Evolutionary conservation across 2,797 vertebrate species (phyloP), one percentile per base, ranked within the genome.

Genomic region (Sebastiscus albofasciatus): DNA sequence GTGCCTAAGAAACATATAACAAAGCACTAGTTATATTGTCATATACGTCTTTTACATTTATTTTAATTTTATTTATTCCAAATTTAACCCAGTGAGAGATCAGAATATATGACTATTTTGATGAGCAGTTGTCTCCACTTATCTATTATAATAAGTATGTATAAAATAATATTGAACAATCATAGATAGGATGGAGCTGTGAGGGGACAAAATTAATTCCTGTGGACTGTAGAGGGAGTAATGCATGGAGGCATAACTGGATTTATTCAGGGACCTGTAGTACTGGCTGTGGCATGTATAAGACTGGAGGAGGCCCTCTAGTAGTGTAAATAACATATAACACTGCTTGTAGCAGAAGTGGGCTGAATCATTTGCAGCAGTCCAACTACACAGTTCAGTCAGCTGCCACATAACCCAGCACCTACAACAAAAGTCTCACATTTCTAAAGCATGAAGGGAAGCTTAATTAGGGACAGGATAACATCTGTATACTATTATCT

Each of bases 231-330:
- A 59, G 54, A 66, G 4, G 14, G 33, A 26, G 29, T 36, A 24
- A 58, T 70, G 14, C 31, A 52, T 29, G 13, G 18, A 34, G 33
- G 20, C 33, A 31, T 60, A 9, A 61, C 10, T 18, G 22, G 16
- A 13, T 60, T 11, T 2, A 20, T 52, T 39, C 5, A 22, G 42
- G 26, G 36, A 46, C 42, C 20, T 31, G 18, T 36, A 5, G 4
- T 27, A 22, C 7, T 33, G 39, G 27, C 1, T 13, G 1, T 34
- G 3, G 8, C 31, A 5, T 1, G 7, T 60, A 2, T n/a, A 52
- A 67, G 69, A 24, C 24, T 26, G 52, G 2, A 81, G 66, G 31
- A 55, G 42, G 77, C 75, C 87, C 67, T 75, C 90, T 91, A 66
- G 76, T 86, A 89, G 80, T 62, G 8, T 1, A 61, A 22, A 60